Evolutionary conservation across 2,888 invertebrate species (phyloP).

Genomic region (Azorinus chamasolen): DNA sequence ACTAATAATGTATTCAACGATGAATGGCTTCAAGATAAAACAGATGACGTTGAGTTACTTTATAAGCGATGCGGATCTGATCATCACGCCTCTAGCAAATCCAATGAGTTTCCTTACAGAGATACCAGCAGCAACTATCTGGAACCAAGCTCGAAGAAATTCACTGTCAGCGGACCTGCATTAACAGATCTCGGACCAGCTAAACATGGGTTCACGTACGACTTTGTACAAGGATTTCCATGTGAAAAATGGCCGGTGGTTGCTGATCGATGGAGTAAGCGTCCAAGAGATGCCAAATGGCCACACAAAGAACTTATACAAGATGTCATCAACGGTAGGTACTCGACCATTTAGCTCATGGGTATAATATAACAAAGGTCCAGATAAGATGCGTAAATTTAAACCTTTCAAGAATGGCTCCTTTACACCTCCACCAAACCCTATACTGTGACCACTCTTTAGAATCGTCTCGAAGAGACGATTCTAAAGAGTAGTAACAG

Average conservation of each 20-base stretch:
- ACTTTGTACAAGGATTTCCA: constrained; percentile 60
- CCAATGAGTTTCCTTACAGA: too few species aligned
- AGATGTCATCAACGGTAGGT: constrained; percentile 41
- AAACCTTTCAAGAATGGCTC: too few species aligned
- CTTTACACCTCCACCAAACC: too few species aligned
- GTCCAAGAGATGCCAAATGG: constrained; percentile 45
- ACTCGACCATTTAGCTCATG: not conserved
- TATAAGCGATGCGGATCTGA: too few species aligned
- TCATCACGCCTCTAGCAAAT: too few species aligned
- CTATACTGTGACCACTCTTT: too few species aligned
- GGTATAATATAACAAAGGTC: not conserved
- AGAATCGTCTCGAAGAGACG: too few species aligned
- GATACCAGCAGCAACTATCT: too few species aligned
- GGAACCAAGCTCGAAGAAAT: constrained; percentile 8
- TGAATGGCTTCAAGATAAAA: constrained; percentile 21
- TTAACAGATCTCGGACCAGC: constrained; percentile 35
- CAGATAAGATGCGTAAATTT: too few species aligned
- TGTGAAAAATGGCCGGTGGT: constrained; percentile 51
- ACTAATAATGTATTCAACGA: too few species aligned
- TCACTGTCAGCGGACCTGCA: constrained; percentile 46
- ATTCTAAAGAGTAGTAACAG: too few species aligned
- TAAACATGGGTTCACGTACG: constrained; percentile 47
- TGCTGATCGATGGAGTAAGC: constrained; percentile 53
- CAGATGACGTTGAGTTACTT: constrained; percentile 15
- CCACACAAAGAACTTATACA: constrained; percentile 26